Percentiles rank a stretch among this genome's conserved stretches.
Evolutionary conservation across 2,888 invertebrate species (phyloP).

Genomic region (Nycteola revayana): DNA sequence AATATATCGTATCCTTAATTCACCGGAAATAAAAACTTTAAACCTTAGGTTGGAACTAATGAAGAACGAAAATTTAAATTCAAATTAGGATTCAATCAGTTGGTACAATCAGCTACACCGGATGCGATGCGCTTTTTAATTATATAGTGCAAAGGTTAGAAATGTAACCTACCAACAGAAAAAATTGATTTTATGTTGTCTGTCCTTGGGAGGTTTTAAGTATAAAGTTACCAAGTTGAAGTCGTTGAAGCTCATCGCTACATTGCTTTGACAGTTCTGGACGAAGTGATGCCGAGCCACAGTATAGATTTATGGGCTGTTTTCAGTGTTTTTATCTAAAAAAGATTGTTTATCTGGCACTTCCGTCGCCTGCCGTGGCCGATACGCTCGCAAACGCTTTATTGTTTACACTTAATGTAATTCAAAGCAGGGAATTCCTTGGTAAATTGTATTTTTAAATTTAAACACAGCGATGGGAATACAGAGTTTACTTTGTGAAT

Average conservation of each 20-base stretch:
- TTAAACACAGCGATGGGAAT: conserved; percentile 55
- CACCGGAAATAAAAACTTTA: conserved; percentile 62
- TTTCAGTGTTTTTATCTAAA: conserved; percentile 77
- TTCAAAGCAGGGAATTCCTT: conserved; percentile 80
- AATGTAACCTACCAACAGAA: conserved; percentile 44
- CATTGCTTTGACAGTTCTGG: conserved; percentile 59
- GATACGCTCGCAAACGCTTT: conserved; percentile 77
- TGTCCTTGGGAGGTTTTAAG: conserved; percentile 40
- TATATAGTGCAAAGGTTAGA: conserved; percentile 73
- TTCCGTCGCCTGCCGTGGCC: conserved; percentile 76
- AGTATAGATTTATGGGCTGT: conserved; percentile 73
- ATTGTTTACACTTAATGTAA: conserved; percentile 82
- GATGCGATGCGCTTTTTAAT: conserved; percentile 70
- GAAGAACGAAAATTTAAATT: conserved; percentile 66
- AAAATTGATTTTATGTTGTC: conserved; percentile 51
- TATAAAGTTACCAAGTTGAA: conserved; percentile 40
- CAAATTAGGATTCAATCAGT: conserved; percentile 70
- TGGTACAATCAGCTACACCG: conserved; percentile 60
- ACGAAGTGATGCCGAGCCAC: conserved; percentile 58
- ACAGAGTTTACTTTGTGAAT: conserved; percentile 60
- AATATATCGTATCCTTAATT: conserved; percentile 52
- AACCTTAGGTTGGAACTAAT: conserved; percentile 54
- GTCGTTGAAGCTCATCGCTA: conserved; percentile 34
- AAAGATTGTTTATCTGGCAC: conserved; percentile 79
- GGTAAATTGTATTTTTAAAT: conserved; percentile 79